phyloP scores from a whole-genome alignment of 2,888 invertebrate genomes.

The Calliphora vomitoria region DNA sequence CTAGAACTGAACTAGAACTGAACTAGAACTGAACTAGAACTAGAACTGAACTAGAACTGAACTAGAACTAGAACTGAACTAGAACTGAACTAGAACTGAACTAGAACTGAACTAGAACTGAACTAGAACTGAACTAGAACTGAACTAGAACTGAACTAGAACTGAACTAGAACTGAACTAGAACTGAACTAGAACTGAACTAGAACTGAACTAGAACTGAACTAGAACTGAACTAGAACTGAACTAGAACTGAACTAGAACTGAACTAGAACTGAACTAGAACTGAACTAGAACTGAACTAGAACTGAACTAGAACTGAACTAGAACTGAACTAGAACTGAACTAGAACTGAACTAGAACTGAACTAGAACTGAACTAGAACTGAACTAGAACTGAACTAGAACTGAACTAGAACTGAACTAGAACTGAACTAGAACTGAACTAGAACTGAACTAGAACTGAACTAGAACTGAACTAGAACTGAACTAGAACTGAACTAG shows the following conservation, averaged over 20 bases:
- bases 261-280: neutral
- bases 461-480: neutral
- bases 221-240: neutral
- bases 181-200: constrained; percentile 2
- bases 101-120: neutral
- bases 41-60: neutral
- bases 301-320: neutral
- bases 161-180: neutral
- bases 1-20: neutral
- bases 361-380: neutral
- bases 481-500: constrained; percentile 1
- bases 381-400: neutral
- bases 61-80: neutral
- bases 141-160: neutral
- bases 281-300: neutral
- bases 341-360: neutral
- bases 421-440: neutral
- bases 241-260: neutral
- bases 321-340: neutral
- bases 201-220: constrained; percentile 1
- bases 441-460: neutral
- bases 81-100: neutral
- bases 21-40: neutral
- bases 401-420: neutral
- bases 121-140: neutral